A percentile compares a stretch with the other conserved stretches of the same genome.
Conservation (phyloP, 2,888 invertebrate genomes). For the Peribatodes rhomboidaria region DNA sequence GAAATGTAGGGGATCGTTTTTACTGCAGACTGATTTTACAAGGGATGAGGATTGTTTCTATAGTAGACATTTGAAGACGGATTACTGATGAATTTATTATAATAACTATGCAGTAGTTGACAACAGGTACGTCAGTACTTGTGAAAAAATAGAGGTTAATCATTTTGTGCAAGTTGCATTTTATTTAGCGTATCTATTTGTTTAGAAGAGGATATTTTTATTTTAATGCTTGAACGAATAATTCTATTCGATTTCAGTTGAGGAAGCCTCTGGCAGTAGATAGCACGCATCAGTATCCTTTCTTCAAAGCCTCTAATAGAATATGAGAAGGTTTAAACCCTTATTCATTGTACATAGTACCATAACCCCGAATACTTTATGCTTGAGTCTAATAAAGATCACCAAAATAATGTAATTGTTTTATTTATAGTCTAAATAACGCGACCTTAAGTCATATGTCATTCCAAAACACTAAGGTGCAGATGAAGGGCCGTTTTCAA, state of each 20-base stretch:
- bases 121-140: background rate
- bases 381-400: slow-evolving; percentile 63
- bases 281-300: background rate
- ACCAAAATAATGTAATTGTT: slow-evolving; percentile 45
- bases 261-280: background rate
- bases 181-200: background rate
- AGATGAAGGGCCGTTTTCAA: too few relatives aligned
- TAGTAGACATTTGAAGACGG: slow-evolving; percentile 16
- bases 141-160: background rate
- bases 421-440: slow-evolving; percentile 9
- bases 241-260: background rate
- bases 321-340: slow-evolving; percentile 21
- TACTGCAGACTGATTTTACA: slow-evolving; percentile 31
- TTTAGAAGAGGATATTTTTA: background rate
- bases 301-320: slow-evolving; percentile 30
- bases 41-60: slow-evolving; percentile 10
- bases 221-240: background rate
- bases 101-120: background rate
- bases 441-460: too few relatives aligned
- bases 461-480: too few relatives aligned
- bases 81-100: background rate
- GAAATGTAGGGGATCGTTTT: slow-evolving; percentile 23
- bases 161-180: background rate
- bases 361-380: slow-evolving; percentile 57
- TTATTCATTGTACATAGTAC: slow-evolving; percentile 49